These are phyloP conservation scores for Latrodectus geometricus DNA, from an alignment of 1,140 invertebrate species.

Conservation along the genomic window DNA sequence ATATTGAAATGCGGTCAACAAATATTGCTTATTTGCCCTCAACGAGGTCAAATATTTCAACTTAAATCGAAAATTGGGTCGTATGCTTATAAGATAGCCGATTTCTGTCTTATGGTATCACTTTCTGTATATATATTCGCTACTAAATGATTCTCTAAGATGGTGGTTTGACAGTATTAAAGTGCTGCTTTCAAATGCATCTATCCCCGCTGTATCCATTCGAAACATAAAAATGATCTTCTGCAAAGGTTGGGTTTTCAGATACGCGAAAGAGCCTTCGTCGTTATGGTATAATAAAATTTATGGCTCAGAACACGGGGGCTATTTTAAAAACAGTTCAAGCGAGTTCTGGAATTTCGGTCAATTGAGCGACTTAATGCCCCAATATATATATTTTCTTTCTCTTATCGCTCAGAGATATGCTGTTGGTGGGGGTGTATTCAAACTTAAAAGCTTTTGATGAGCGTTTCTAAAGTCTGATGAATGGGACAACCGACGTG, in stretches of 20 bases:
- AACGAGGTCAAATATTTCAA: no score
- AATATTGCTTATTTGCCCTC: no score
- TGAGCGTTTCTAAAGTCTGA: neutral
- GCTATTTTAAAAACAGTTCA: neutral
- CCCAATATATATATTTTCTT: neutral
- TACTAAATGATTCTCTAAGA: neutral
- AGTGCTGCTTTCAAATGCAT: neutral
- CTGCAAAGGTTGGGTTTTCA: neutral
- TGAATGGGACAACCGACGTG: neutral
- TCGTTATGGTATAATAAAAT: conserved; percentile 16
- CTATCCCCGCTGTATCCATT: neutral
- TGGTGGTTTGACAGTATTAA: neutral
- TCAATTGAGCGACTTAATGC: conserved; percentile 31
- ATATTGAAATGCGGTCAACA: no score
- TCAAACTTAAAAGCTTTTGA: neutral
- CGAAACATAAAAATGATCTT: neutral
- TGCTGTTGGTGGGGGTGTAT: neutral
- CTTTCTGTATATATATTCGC: no score
- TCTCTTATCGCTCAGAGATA: neutral
- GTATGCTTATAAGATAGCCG: no score
- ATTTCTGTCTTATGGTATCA: no score
- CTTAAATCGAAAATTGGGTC: no score
- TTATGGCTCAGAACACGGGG: conserved; percentile 17
- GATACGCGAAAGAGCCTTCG: neutral
- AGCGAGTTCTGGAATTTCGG: conserved; percentile 16